These are phyloP conservation scores for Artemia sinica DNA, from an alignment of 2,888 invertebrate species.

Conservation along the genomic window DNA sequence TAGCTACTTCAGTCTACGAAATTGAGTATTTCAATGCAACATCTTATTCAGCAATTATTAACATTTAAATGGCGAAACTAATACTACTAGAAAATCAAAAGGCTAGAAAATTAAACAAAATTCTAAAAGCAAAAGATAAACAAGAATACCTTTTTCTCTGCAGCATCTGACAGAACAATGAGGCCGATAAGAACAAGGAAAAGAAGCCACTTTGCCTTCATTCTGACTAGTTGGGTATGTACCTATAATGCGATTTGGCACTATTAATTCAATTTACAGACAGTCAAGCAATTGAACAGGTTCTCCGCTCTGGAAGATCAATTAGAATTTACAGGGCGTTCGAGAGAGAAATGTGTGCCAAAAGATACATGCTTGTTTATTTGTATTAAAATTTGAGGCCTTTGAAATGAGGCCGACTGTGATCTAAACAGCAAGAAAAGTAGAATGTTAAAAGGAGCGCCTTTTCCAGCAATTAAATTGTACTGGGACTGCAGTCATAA, in stretches of 20 bases:
- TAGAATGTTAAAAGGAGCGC: no score
- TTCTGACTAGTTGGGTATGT: slow-evolving; percentile 15
- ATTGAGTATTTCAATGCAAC: no score
- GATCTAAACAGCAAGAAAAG: no score
- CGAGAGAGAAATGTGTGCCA: slow-evolving; percentile 1
- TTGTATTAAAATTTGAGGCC: background rate
- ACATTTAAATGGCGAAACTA: no score
- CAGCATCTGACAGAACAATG: slow-evolving; percentile 18
- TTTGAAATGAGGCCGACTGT: no score
- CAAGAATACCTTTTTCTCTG: slow-evolving; percentile 20
- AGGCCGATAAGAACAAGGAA: slow-evolving; percentile 18
- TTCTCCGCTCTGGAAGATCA: slow-evolving; percentile 4
- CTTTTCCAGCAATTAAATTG: no score
- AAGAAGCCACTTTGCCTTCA: slow-evolving; percentile 20
- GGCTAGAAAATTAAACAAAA: background rate
- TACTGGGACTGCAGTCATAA: no score
- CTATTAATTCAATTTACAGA: no score
- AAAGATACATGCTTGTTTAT: background rate
- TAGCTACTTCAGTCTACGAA: no score
- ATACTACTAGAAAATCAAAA: background rate
- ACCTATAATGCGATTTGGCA: background rate
- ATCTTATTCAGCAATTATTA: no score
- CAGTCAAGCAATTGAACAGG: no score
- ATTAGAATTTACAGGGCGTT: background rate
- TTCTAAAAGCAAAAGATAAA: background rate